A percentile compares a stretch with the other conserved stretches of the same genome.
Evolutionary conservation across 1,140 invertebrate species (phyloP).

Genomic region (Chelonus insularis): DNA sequence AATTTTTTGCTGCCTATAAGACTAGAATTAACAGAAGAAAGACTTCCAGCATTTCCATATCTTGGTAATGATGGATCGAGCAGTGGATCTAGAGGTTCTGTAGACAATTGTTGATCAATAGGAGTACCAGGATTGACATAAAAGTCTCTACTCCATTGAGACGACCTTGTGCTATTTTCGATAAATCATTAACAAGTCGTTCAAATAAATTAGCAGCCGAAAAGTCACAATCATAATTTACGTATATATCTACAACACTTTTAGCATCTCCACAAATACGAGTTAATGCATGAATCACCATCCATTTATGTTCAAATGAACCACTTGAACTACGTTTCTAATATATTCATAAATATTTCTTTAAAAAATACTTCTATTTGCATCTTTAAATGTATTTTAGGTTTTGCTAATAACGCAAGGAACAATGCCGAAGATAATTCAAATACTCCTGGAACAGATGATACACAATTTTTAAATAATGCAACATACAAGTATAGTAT

Average conservation of each 20-base stretch:
- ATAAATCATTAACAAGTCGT: conserved; percentile 89
- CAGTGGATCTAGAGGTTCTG: conserved; percentile 46
- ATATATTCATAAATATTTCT: no score
- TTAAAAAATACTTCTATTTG: conserved; percentile 99
- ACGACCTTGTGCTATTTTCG: conserved; percentile 90
- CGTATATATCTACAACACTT: no score
- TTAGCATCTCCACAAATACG: conserved; percentile 98
- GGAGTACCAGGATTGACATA: conserved; percentile 88
- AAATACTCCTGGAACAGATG: conserved; percentile 95
- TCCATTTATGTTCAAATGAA: conserved; percentile 99
- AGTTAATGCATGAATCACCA: conserved; percentile 96
- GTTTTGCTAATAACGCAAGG: conserved; percentile 91
- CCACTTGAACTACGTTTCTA: conserved; percentile 96
- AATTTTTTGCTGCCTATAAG: conserved; percentile 74
- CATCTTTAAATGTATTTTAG: conserved; percentile 97
- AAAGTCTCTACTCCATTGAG: conserved; percentile 98
- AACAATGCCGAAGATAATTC: no score
- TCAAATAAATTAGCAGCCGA: no score
- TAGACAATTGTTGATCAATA: conserved; percentile 52
- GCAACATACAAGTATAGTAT: no score
- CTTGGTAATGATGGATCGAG: no score
- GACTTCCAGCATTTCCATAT: conserved; percentile 69
- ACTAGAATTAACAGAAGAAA: conserved; percentile 74
- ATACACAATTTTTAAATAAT: conserved; percentile 97
- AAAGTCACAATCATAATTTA: no score